Conservation (phyloP, 2,113 vertebrate genomes). For the Probosciger aterrimus region DNA sequence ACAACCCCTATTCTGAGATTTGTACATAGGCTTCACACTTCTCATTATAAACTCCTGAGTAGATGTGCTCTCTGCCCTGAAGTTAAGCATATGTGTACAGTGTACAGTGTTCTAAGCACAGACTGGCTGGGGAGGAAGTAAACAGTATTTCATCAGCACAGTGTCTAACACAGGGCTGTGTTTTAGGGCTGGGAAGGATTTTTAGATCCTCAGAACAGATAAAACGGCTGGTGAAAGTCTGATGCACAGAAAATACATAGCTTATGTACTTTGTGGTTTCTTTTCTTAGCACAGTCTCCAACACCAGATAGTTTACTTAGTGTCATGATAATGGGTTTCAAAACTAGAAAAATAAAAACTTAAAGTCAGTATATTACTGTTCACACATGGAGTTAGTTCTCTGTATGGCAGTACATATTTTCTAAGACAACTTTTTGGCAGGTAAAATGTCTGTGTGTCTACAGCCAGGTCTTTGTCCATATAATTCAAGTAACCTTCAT, state of each 20-base stretch:
- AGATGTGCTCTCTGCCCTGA: not conserved
- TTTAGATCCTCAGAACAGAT: not conserved
- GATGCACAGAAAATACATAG: not conserved
- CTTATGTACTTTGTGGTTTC: not conserved
- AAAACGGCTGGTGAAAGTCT: not conserved
- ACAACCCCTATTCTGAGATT: not conserved
- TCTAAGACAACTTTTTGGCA: not conserved
- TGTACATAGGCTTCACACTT: not conserved
- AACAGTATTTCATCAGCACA: not conserved
- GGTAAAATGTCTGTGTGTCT: not conserved
- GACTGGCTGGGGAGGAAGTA: not conserved
- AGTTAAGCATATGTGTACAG: not conserved
- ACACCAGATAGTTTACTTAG: not conserved
- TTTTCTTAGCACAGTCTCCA: not conserved
- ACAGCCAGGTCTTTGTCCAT: not conserved
- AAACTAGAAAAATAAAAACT: not conserved
- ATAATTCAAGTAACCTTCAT: not conserved
- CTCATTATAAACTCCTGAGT: not conserved
- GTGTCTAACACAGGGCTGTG: not conserved
- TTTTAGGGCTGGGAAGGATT: not conserved
- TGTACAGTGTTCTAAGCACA: accelerated
- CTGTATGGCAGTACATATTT: not conserved
- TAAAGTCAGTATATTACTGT: not conserved
- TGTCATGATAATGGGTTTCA: not conserved
- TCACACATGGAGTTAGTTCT: not conserved